Conservation (phyloP, 1,140 invertebrate genomes). For the Heliconius melpomene region DNA sequence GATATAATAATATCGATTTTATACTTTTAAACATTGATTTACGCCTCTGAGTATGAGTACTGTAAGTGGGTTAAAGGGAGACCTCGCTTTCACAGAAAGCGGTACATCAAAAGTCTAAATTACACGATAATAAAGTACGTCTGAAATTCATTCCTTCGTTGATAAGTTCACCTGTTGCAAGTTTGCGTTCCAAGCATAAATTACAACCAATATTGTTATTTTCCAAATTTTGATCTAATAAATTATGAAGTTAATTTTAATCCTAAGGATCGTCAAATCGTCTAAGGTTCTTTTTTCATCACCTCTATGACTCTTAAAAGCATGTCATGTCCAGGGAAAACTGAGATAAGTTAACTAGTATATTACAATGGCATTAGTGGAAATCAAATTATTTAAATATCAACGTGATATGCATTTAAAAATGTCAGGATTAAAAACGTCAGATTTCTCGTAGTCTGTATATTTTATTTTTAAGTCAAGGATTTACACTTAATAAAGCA, state of each 20-base stretch:
- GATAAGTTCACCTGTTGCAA: too few species aligned
- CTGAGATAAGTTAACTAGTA: too few species aligned
- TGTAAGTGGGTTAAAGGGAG: not conserved
- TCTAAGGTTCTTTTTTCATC: too few species aligned
- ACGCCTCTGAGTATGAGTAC: not conserved
- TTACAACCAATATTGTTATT: too few species aligned
- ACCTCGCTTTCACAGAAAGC: not conserved
- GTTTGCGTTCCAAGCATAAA: too few species aligned
- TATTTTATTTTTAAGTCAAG: conserved; percentile 37
- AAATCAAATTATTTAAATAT: conserved; percentile 5
- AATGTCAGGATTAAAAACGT: not conserved
- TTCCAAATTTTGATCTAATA: too few species aligned
- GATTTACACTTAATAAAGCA: conserved; percentile 34
- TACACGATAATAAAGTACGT: not conserved
- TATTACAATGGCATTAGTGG: not conserved
- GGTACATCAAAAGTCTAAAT: not conserved
- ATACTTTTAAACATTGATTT: not conserved
- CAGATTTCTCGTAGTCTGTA: conserved; percentile 21
- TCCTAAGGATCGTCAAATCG: too few species aligned
- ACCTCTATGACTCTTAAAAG: too few species aligned
- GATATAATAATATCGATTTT: not conserved
- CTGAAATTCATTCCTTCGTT: not conserved
- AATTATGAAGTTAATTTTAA: too few species aligned
- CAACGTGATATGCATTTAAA: conserved; percentile 12
- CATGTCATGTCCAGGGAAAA: too few species aligned